Base-by-base conservation (phyloP, 2,797 vertebrate species). In the Pangasius macronema region DNA sequence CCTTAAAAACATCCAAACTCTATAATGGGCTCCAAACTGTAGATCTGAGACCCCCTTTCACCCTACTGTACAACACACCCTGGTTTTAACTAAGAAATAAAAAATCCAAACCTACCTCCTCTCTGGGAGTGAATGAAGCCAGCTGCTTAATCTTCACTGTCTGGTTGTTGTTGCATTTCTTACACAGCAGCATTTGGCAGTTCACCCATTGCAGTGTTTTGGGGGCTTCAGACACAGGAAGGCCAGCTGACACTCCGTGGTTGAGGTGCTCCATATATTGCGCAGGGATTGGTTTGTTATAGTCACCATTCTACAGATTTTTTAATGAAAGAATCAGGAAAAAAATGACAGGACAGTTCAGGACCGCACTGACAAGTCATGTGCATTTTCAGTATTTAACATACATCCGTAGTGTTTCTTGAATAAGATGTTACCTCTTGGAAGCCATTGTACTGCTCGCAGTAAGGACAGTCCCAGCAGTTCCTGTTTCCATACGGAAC, bases 251-350 rank as follows among this genome's bases (percentile, higher is more conserved):
- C 80, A 98, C 96, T 0, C 97, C 97, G 0, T 99, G 98, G 94
- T 99, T 99, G n/a, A 99, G 96, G 92, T 99, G 96, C 70, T 99
- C 98, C 95, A 96, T 95, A 93, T 97, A 97, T 94, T 99, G 99
- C n/a, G 99, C 98, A 0, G 99, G 99, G 88, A 99, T 99, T 0
- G 97, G 97, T 91, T 99, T 99, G 94, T 99, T 99, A 95, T 99
- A 99, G 93, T 99, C 98, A 0, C 99, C 99, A 57, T 99, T 99
- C 99, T 99, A 92, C 11, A 91, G 84, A 83, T 30, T 27, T 39
- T 73, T 49, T 81, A 86, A 61, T 36, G 3, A 51, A 33, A 67
- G 2, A 0, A 61, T 14, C 5, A n/a, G 0, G 5, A 46, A 36
- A 30, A 80, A 63, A 57, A 65, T 4, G 2, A 39, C 27, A 75